phyloP scores from a whole-genome alignment of 2,113 vertebrate species.

The Syrmaticus mikado region DNA sequence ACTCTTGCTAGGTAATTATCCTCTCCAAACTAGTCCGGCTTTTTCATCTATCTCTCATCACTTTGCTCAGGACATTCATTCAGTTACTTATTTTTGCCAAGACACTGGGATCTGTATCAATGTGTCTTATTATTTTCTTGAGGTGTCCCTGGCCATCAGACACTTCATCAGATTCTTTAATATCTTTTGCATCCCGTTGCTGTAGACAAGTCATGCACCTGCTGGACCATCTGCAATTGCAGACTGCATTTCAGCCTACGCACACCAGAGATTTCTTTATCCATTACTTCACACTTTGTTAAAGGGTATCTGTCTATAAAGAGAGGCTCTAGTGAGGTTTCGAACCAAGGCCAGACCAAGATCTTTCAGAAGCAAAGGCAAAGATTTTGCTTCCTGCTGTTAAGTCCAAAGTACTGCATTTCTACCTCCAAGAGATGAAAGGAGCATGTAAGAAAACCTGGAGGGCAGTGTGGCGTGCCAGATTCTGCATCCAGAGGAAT shows the following conservation, averaged over 20 bases:
- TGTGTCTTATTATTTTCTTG: constrained; percentile 27
- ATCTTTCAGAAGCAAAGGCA: not conserved
- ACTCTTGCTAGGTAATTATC: constrained; percentile 1
- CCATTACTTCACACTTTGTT: constrained; percentile 49
- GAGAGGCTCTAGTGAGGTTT: constrained; percentile 4
- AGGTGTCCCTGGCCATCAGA: constrained; percentile 51
- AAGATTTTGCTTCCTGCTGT: not conserved
- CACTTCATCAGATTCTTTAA: constrained; percentile 67
- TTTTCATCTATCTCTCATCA: not conserved
- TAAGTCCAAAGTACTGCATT: not conserved
- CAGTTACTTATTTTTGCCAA: constrained; percentile 20
- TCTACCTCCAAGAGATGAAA: not conserved
- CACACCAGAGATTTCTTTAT: constrained; percentile 49
- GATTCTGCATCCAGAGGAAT: not conserved
- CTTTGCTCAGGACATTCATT: not conserved
- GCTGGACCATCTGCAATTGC: constrained; percentile 37
- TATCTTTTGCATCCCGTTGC: constrained; percentile 69
- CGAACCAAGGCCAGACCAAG: not conserved
- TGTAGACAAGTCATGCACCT: constrained; percentile 61
- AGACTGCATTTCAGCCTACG: constrained; percentile 3
- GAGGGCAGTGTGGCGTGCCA: not conserved
- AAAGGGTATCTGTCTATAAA: constrained; percentile 1
- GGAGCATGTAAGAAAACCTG: not conserved
- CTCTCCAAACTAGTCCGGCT: not conserved
- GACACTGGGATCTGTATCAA: constrained; percentile 2